phyloP scores from a whole-genome alignment of 1,140 invertebrate species.

The Brachionus plicatilis region DNA sequence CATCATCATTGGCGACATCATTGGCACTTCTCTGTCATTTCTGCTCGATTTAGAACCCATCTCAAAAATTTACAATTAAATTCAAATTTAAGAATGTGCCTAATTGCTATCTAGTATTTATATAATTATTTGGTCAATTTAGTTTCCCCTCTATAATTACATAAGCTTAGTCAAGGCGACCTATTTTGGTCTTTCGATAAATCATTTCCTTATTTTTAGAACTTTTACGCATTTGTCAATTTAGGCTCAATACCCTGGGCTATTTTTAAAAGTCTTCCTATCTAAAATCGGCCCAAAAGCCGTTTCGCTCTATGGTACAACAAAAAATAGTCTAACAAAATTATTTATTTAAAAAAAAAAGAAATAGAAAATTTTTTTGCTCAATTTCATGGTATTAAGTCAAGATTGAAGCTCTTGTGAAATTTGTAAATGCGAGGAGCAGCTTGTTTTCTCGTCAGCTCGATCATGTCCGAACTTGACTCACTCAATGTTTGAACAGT shows the following conservation, averaged over 20 bases:
- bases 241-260: neutral
- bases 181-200: neutral
- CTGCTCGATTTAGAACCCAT: neutral
- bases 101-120: neutral
- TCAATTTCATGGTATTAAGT: neutral
- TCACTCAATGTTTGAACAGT: neutral
- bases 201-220: neutral
- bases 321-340: neutral
- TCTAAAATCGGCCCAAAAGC: neutral
- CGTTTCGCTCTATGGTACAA: neutral
- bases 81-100: neutral
- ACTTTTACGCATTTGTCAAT: neutral
- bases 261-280: neutral
- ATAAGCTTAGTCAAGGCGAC: neutral
- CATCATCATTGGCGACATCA: neutral
- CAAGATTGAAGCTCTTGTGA: neutral
- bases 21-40: neutral
- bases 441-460: neutral
- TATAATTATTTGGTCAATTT: neutral
- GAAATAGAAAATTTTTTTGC: neutral
- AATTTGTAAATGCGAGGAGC: neutral
- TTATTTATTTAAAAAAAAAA: neutral
- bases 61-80: neutral
- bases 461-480: neutral
- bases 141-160: neutral